A percentile compares a stretch with the other conserved stretches of the same genome.
Evolutionary conservation across 2,797 vertebrate genomes (phyloP).

Genomic region (Sciurus vulgaris): DNA sequence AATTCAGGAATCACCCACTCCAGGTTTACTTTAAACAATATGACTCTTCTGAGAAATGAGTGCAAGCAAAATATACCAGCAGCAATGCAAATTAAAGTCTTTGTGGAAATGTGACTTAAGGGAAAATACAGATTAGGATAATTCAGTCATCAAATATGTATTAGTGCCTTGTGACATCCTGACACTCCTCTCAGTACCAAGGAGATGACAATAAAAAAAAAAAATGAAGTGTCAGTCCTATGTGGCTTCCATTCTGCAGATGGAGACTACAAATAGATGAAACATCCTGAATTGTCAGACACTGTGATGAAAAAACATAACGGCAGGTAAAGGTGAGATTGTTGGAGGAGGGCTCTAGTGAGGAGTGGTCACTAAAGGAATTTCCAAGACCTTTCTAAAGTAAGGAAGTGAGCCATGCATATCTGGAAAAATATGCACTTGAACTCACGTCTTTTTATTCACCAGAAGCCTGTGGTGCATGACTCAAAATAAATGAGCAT

Average conservation of each 20-base stretch:
- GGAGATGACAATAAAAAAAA: background rate
- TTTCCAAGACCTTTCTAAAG: background rate
- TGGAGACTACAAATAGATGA: background rate
- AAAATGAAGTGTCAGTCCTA: fast-evolving
- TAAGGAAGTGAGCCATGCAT: background rate
- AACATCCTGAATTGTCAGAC: background rate
- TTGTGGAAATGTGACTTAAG: background rate
- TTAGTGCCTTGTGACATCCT: background rate
- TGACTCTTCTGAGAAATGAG: background rate
- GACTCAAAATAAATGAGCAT: background rate
- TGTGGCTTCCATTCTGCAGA: background rate
- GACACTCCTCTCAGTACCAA: background rate
- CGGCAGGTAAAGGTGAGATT: background rate
- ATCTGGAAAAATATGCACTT: background rate
- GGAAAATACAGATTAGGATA: background rate
- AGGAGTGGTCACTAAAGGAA: background rate
- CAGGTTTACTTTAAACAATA: background rate
- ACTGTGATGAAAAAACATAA: fast-evolving
- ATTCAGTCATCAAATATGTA: background rate
- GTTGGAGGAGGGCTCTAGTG: no score
- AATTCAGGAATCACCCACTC: background rate
- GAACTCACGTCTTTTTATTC: background rate
- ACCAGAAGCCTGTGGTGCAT: background rate
- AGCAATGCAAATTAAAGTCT: background rate
- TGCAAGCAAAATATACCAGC: background rate